These are phyloP conservation scores for Leucoraja ocellata DNA, from an alignment of 2,797 vertebrate species.

Conservation along the genomic window DNA sequence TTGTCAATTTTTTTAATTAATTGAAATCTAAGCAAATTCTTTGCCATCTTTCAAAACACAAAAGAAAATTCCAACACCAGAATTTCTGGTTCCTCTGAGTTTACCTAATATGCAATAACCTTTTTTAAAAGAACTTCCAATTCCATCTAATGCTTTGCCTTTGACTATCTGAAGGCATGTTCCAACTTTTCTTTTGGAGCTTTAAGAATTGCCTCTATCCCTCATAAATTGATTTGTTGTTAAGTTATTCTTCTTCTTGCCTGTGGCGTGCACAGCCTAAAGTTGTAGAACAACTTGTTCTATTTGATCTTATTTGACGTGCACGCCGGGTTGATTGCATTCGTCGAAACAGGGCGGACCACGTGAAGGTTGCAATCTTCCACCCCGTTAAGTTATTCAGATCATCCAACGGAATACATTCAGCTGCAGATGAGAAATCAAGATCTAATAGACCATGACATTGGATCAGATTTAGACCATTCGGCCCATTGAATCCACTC, in stretches of 20 bases:
- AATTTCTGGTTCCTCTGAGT: not conserved
- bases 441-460: not conserved
- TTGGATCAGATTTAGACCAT: too few species aligned
- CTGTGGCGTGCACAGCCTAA: too few species aligned
- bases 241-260: too few species aligned
- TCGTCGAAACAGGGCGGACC: too few species aligned
- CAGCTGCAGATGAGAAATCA: not conserved
- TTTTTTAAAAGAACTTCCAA: not conserved
- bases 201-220: not conserved
- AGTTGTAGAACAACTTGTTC: too few species aligned
- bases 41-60: not conserved
- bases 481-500: too few species aligned
- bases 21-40: not conserved
- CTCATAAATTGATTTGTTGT: not conserved
- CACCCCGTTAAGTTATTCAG: too few species aligned
- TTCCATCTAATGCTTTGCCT: too few species aligned
- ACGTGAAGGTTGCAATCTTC: too few species aligned
- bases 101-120: not conserved
- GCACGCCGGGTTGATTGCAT: too few species aligned
- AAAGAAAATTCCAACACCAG: not conserved
- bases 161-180: not conserved
- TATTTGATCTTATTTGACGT: too few species aligned
- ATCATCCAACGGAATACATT: too few species aligned
- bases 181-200: not conserved
- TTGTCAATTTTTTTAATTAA: not conserved